Conservation (phyloP, 37 sponge, comb jelly and placozoan genomes). For the Lycopodina hypogea region DNA sequence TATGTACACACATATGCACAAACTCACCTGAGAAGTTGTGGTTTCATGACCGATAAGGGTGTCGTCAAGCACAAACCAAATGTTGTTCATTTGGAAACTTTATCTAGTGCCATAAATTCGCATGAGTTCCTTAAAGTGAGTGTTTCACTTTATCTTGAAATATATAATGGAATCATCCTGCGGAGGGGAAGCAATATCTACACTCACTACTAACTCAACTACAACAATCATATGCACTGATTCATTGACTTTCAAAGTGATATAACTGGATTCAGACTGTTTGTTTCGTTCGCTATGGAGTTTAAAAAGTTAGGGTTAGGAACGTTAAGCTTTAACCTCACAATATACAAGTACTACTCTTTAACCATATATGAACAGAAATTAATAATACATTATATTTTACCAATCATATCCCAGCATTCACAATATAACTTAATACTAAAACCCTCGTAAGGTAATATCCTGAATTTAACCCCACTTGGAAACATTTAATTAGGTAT, state of each 20-base stretch:
- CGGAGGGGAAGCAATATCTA: neutral
- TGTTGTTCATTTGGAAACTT: slow-evolving; percentile 71
- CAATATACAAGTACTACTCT: neutral
- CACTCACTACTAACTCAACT: neutral
- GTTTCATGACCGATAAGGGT: slow-evolving; percentile 69
- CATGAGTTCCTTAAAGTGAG: slow-evolving; percentile 93
- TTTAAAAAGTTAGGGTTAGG: slow-evolving; percentile 30
- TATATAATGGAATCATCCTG: slow-evolving; percentile 93
- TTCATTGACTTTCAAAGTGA: slow-evolving; percentile 78
- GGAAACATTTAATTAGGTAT: no score
- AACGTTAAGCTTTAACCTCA: neutral
- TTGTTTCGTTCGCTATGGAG: no score
- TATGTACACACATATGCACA: no score
- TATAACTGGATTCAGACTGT: slow-evolving; percentile 54
- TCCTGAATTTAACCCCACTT: no score
- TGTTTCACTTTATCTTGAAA: slow-evolving; percentile 93
- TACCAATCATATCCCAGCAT: no score
- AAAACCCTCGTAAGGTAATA: no score
- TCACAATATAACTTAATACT: no score
- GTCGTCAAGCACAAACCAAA: slow-evolving; percentile 97
- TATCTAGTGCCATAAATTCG: slow-evolving; percentile 96
- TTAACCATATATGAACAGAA: no score
- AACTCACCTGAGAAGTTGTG: slow-evolving; percentile 63
- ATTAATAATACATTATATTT: no score
- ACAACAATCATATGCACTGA: slow-evolving; percentile 33